Base-by-base conservation (phyloP, 2,113 vertebrate genomes). In the Suncus etruscus region DNA sequence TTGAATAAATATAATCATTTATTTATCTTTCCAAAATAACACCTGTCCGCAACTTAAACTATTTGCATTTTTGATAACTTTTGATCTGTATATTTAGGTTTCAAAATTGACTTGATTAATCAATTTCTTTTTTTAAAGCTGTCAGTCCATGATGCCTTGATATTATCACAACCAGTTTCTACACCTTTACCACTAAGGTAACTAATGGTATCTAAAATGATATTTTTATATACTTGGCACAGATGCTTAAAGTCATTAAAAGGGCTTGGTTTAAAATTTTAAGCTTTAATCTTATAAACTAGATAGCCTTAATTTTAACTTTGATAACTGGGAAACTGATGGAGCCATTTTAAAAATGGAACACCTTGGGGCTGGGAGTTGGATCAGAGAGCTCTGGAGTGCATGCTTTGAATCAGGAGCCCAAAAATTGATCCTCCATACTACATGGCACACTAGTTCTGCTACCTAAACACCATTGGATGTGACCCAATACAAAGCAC, bases 131-230 rank as follows among this genome's bases (percentile, higher is more conserved):
- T 95, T 96, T 96, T 97, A 5, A 97, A 99, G 99, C 98, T 99
- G 48, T 99, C 99, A 1, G 98, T 96, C 91, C 98, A 99, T 68
- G 99, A 99, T 97, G 98, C 98, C 31, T 97, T 99, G 97, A 98
- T 98, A 96, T 96, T 99, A 92, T 99, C 99, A 83, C 99, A 99
- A 95, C 99, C 99, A 39, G 99, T 99, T 96, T 99, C 98, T 91
- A 99, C 99, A 91, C 99, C 99, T 70, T 97, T 99, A 94, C 99
- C 99, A 69, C 98, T 99, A 97, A 99, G 99, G 99, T 99, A 98
- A 95, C 95, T 96, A 83, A 87, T 96, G 68, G 20, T 92, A 45
- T 91, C 95, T 96, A 90, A 90, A 94, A 94, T 83, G 68, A 22
- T 93, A 1, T 94, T 27, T 83, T 92, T 95, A 73, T 88, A 93